Evolutionary conservation across 2,888 invertebrate species (phyloP), one percentile per base, ranked within the genome.

Genomic region (Drosophila demipolita): DNA sequence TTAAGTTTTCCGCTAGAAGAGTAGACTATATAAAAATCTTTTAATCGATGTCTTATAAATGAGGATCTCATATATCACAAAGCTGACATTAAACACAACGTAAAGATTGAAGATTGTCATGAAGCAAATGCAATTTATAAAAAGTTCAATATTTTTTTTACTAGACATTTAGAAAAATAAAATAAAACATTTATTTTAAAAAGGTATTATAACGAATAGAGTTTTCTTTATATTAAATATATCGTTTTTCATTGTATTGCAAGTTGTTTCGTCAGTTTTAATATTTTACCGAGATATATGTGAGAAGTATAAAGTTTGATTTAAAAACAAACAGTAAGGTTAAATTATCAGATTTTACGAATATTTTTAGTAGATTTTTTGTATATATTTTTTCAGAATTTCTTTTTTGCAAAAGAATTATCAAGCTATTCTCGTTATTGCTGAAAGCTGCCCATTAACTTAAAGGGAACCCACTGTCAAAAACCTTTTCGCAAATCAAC

Each of bases 401-500:
- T 15, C 5, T 17, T 32, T 5, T 17, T 32, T 20, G 17, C 32
- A 20, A 17, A 35, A 49, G n/a, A 59, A n/a, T 48, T 29, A 23
- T 17, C 15, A 52, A 53, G n/a, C 1, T n/a, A 20, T 36, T 9
- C n/a, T 8, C 15, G 55, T 38, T 35, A 12, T 50, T 40, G 26
- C 33, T 66, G 20, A 42, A 58, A 53, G 35, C 23, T 53, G 53
- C 5, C 3, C 36, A 55, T 23, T n/a, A 3, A 52, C 36, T 33
- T 62, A 61, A 50, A 33, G 40, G 33, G 17, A 60, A 3, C 6
- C 4, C 32, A 32, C n/a, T 12, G 8, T 38, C 8, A 40, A 71
- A 45, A 78, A 69, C 57, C 60, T 73, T 70, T 70, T 75, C 11
- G 77, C 82, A 85, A 80, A 78, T 85, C 82, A 82, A 73, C 73